phyloP scores from a whole-genome alignment of 2,113 vertebrate genomes.

The Toxostoma redivivum region DNA sequence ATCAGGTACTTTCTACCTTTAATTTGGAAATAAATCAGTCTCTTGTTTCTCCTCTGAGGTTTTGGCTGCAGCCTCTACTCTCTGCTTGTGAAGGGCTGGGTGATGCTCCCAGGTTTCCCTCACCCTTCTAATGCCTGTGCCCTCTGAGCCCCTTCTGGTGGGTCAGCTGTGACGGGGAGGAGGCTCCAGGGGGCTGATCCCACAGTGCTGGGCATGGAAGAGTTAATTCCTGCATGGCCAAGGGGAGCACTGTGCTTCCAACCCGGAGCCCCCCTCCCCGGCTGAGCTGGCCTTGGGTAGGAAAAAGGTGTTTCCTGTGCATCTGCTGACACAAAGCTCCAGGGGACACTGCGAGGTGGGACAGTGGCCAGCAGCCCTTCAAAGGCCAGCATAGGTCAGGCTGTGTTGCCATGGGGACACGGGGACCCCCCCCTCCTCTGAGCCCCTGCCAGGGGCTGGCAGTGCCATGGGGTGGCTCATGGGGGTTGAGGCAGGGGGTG shows the following conservation, averaged over 20 bases:
- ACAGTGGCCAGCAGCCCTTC: neutral
- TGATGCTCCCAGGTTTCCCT: neutral
- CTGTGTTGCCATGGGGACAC: rapidly evolving
- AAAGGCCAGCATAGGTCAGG: neutral
- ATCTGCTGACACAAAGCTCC: slow-evolving; percentile 53
- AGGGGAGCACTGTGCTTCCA: neutral
- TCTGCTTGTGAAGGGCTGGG: neutral
- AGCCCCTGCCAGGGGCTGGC: neutral
- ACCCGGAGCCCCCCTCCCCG: rapidly evolving
- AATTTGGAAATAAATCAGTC: slow-evolving; percentile 33
- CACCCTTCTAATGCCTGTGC: rapidly evolving
- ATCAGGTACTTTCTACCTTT: neutral
- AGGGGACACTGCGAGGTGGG: neutral
- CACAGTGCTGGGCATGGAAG: neutral
- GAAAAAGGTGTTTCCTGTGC: slow-evolving; percentile 74
- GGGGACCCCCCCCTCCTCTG: neutral
- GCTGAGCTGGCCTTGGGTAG: neutral
- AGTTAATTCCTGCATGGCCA: neutral
- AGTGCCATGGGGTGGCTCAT: rapidly evolving
- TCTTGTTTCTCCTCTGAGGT: neutral
- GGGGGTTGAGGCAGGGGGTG: neutral
- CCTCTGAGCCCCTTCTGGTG: neutral
- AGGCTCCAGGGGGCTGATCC: neutral
- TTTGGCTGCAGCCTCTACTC: neutral
- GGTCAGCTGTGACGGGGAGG: neutral